phyloP scores from a whole-genome alignment of 2,113 vertebrate genomes.

The Lethenteron camtschaticum region DNA sequence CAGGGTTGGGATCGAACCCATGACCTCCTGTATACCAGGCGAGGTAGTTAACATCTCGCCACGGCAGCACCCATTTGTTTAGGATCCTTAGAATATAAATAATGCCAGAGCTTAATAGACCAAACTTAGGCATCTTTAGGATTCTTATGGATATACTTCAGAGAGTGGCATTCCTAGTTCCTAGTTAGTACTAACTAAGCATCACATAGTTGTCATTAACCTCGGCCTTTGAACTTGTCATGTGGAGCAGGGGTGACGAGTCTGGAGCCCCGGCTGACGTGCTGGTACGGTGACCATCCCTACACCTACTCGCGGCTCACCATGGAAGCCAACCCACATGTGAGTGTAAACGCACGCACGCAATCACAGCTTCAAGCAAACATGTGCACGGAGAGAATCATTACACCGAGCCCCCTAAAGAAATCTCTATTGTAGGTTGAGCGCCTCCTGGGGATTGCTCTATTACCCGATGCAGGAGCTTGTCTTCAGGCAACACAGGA shows the following conservation, averaged over 20 bases:
- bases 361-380: no score
- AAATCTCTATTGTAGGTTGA: no score
- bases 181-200: not conserved
- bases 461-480: no score
- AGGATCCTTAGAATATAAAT: not conserved
- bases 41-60: no score
- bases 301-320: slow-evolving; percentile 65
- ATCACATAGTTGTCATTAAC: not conserved
- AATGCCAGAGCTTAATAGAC: not conserved
- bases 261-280: slow-evolving; percentile 63
- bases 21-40: no score
- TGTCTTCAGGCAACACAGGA: no score
- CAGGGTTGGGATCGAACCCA: no score
- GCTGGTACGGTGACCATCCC: slow-evolving; percentile 71
- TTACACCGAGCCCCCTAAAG: no score
- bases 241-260: slow-evolving; percentile 38
- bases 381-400: no score
- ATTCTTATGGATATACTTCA: not conserved
- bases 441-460: no score
- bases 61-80: slow-evolving; percentile 9
- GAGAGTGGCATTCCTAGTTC: not conserved
- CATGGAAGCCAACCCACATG: slow-evolving; percentile 54
- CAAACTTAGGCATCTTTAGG: not conserved
- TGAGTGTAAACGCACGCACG: slow-evolving; percentile 17
- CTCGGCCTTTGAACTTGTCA: slow-evolving; percentile 10